Evolutionary conservation across 64 coral and sea anemone genomes (phyloP), one percentile per base, ranked within the genome.

Genomic region (Actinia tenebrosa): DNA sequence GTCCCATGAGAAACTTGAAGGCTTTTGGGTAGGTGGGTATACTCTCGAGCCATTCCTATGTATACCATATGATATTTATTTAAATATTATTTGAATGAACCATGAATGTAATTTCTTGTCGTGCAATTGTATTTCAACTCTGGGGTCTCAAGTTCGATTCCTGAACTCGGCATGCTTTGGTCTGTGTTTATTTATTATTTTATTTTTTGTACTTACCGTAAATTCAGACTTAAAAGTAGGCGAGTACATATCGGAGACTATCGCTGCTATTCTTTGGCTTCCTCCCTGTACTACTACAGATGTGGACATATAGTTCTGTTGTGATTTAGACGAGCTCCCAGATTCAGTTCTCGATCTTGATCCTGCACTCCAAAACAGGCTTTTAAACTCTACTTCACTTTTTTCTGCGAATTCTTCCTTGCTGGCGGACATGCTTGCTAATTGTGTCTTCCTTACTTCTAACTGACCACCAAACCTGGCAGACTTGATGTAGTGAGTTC

Each of bases 401-500:
- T 60, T 10, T 10, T 60, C 3, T 4, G 63, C 63, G 18, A 80
- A 80, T 43, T 89, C 75, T 60, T 55, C 45, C 43, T 89, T 89
- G 17, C 52, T 58, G 58, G 53, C n/a, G 44, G 42, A 60, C 42
- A 77, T 62, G 15, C 45, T 7, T 5, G 53, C 78, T 69, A 37
- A 23, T 47, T 62, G 54, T 42, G 79, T 79, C 58, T 89, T 89
- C 16, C 87, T 77, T 20, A 89, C 30, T 66, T 89, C 78, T 11
- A 89, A 42, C 52, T 89, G 87, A 2, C 87, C 87, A 20, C 87
- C 87, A 17, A 89, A 89, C 54, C 22, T 89, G 79, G 87, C 78
- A 7, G 84, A 91, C 55, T 91, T 91, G 66, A 91, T 86, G 43
- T 86, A 91, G 44, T 91, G 89, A n/a, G 83, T 89, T 83, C 87